These are phyloP conservation scores for Drosophila sulfurigaster DNA, from an alignment of 1,140 invertebrate species.

Conservation along the genomic window DNA sequence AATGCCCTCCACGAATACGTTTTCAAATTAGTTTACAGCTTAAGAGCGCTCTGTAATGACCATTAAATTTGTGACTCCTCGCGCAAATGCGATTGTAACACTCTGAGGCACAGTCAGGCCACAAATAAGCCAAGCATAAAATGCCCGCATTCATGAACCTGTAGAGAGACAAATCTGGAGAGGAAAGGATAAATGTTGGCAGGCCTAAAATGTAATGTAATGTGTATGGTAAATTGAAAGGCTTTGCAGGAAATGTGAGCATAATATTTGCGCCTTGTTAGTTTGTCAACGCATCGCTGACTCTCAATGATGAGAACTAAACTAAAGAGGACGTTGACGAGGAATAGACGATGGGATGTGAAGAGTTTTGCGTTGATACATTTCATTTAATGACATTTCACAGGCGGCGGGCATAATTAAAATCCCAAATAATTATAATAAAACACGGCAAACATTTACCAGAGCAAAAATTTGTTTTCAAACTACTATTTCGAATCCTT, in stretches of 20 bases:
- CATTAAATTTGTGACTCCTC: no score
- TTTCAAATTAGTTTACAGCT: no score
- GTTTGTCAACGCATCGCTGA: conserved; percentile 69
- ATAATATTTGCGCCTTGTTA: conserved; percentile 80
- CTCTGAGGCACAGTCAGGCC: conserved; percentile 8
- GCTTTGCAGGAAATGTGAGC: conserved; percentile 61
- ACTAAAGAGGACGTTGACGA: neutral
- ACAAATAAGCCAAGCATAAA: conserved; percentile 77
- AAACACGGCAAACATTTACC: conserved; percentile 13
- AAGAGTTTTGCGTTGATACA: conserved; percentile 55
- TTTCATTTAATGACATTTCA: conserved; percentile 81
- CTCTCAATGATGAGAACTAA: conserved; percentile 62
- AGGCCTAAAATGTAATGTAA: conserved; percentile 35
- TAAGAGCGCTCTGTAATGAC: no score
- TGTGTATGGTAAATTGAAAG: conserved; percentile 63
- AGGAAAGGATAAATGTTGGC: conserved; percentile 40
- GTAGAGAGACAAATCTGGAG: conserved; percentile 5
- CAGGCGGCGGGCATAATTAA: conserved; percentile 69
- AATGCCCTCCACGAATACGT: no score
- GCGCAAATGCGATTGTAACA: no score
- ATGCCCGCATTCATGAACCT: conserved; percentile 50
- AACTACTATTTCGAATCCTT: neutral
- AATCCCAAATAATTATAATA: conserved; percentile 68
- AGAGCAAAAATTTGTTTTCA: conserved; percentile 25
- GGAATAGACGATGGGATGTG: neutral